phyloP scores from a whole-genome alignment of 2,888 invertebrate species.

The Chironomus riparius region DNA sequence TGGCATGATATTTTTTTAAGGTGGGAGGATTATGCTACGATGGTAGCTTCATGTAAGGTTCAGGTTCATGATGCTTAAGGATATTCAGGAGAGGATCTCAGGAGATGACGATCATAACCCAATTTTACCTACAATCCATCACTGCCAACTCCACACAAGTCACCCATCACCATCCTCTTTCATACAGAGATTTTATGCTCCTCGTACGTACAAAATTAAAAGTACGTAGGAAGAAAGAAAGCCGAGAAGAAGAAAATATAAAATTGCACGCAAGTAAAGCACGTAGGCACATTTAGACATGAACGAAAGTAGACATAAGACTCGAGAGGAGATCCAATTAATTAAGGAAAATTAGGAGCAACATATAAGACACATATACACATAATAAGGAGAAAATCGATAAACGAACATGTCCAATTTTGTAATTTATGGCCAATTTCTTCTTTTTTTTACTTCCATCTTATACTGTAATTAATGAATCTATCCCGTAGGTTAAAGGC shows the following conservation, averaged over 20 bases:
- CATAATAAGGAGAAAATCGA: constrained; percentile 9
- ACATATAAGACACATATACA: constrained; percentile 3
- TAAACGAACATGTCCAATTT: constrained; percentile 14
- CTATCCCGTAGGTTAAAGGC: background rate
- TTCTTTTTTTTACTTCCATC: background rate
- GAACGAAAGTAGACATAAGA: background rate
- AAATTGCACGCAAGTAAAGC: background rate
- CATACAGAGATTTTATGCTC: background rate
- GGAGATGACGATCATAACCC: too few relatives aligned
- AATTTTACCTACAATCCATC: too few relatives aligned
- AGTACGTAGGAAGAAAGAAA: background rate
- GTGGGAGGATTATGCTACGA: too few relatives aligned
- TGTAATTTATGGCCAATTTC: constrained; percentile 15
- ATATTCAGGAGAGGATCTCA: too few relatives aligned
- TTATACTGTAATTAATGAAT: constrained; percentile 12
- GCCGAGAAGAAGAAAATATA: too few relatives aligned
- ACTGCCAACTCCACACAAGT: too few relatives aligned
- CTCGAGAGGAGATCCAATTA: constrained; percentile 13
- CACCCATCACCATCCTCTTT: background rate
- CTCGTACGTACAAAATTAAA: background rate
- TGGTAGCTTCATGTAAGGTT: too few relatives aligned
- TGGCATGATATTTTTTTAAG: too few relatives aligned
- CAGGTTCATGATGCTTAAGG: too few relatives aligned
- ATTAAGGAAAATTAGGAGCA: constrained; percentile 22
- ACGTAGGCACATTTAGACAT: background rate